Base-by-base conservation (phyloP, 2,888 invertebrate genomes). In the Eustalomyia histrio region DNA sequence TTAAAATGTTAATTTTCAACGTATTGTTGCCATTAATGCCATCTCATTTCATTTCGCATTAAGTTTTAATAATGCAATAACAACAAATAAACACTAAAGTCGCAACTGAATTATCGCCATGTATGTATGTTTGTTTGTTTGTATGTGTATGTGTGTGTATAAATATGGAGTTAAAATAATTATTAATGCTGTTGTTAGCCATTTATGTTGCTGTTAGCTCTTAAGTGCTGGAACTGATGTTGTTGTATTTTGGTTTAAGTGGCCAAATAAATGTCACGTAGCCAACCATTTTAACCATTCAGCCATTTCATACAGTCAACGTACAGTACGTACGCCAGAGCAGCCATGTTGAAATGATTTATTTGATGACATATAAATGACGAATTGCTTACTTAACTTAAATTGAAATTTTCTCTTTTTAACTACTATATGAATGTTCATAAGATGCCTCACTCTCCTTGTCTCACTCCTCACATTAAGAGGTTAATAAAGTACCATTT, bases 201-300 rank as follows among this genome's bases (percentile, higher is more conserved):
- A n/a, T 29, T 57, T 33, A 16, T 57, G 3, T 29, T 3, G 7
- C 16, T 3, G 7, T 14, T 57, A 9, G 24, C 9, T 24, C n/a
- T 16, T 61, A 16, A n/a, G 21, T 29, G 29, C 14, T 60, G n/a
- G 0, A 8, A 39, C 1, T 43, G n/a, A 17, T 14, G 16, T 9
- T 63, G 29, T 55, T 35, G 21, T 52, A 21, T 53, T 67, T 52
- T 8, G 29, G 64, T 18, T 76, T 78, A 78, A 67, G 72, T 67
- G 78, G 58, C 78, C 72, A 65, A 78, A 61, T 72, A 72, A 81
- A 61, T 74, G 76, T 76, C 80, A 81, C 76, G 65, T 71, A 69
- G 69, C 21, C 73, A 72, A 72, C 71, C 60, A 72, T 39, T 39
- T 29, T 21, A 21, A 35, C 35, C 39, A 73, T 29, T 73, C 64